These are phyloP conservation scores for Dryobotodes eremita DNA, from an alignment of 2,888 invertebrate species.

Conservation along the genomic window DNA sequence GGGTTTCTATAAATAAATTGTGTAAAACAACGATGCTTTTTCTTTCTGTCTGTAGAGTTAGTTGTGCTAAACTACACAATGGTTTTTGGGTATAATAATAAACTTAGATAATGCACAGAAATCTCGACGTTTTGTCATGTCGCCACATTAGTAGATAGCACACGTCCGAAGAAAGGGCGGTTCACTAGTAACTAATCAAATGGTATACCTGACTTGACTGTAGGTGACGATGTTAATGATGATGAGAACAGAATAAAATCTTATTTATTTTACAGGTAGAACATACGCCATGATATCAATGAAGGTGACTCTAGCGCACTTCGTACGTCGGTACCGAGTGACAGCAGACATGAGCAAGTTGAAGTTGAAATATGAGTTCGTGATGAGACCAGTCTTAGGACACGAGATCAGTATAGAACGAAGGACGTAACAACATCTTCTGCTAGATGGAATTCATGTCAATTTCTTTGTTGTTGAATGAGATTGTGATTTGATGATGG, in stretches of 20 bases:
- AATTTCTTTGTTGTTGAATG: background rate
- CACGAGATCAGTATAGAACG: constrained; percentile 50
- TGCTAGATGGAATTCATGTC: background rate
- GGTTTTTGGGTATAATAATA: too few species aligned
- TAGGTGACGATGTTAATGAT: too few species aligned
- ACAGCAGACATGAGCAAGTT: constrained; percentile 65
- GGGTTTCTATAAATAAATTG: too few species aligned
- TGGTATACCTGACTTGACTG: too few species aligned
- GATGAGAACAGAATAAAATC: background rate
- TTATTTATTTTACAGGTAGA: constrained; percentile 65
- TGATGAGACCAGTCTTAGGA: constrained; percentile 71
- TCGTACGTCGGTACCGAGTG: constrained; percentile 68
- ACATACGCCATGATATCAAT: constrained; percentile 70
- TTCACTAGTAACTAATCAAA: too few species aligned
- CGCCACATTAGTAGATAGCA: too few species aligned
- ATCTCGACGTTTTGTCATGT: too few species aligned
- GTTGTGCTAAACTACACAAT: too few species aligned
- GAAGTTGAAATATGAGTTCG: constrained; percentile 64
- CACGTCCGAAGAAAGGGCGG: too few species aligned
- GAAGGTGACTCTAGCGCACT: constrained; percentile 69
- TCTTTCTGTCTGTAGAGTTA: too few species aligned
- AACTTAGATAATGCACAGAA: too few species aligned
- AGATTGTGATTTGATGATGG: background rate
- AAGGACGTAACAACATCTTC: background rate
- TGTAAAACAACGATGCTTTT: too few species aligned